These are phyloP conservation scores for Notospermus geniculatus DNA, from an alignment of 1,140 invertebrate species.

Conservation along the genomic window DNA sequence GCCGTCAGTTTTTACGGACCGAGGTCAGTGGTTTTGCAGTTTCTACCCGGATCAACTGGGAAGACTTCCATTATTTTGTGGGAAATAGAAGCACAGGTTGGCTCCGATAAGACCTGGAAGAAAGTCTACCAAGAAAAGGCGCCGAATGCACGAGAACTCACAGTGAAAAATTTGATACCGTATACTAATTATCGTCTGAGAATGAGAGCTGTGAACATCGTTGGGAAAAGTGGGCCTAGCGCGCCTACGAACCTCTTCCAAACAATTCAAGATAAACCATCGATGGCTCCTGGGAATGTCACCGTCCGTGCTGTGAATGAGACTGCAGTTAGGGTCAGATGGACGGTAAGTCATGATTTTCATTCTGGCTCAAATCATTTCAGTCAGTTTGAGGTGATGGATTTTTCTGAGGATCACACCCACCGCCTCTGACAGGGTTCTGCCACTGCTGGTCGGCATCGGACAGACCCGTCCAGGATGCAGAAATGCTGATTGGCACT, in stretches of 20 bases:
- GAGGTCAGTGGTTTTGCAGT: conserved; percentile 92
- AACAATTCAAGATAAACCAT: conserved; percentile 91
- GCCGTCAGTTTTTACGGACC: conserved; percentile 92
- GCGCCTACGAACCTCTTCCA: conserved; percentile 85
- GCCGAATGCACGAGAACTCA: conserved; percentile 39
- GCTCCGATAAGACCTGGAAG: conserved; percentile 63
- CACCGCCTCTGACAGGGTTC: too few species aligned
- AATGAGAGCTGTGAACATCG: conserved; percentile 91
- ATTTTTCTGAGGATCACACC: too few species aligned
- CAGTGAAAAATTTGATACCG: conserved; percentile 43
- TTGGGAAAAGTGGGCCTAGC: conserved; percentile 83
- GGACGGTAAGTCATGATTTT: conserved; percentile 78
- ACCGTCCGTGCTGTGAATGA: conserved; percentile 91
- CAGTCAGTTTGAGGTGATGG: too few species aligned
- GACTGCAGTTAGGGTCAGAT: conserved; percentile 85
- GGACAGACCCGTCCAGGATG: too few species aligned
- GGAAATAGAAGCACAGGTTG: conserved; percentile 90
- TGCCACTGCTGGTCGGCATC: too few species aligned
- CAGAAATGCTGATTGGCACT: too few species aligned
- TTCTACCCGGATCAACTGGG: conserved; percentile 95
- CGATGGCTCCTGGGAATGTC: conserved; percentile 89
- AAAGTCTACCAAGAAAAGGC: conserved; percentile 77
- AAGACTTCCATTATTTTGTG: conserved; percentile 97
- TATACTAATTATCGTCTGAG: conserved; percentile 72
- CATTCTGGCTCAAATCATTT: too few species aligned